Evolutionary conservation across 2,797 vertebrate species (phyloP), one percentile per base, ranked within the genome.

Genomic region (Acanthurus lineatus): DNA sequence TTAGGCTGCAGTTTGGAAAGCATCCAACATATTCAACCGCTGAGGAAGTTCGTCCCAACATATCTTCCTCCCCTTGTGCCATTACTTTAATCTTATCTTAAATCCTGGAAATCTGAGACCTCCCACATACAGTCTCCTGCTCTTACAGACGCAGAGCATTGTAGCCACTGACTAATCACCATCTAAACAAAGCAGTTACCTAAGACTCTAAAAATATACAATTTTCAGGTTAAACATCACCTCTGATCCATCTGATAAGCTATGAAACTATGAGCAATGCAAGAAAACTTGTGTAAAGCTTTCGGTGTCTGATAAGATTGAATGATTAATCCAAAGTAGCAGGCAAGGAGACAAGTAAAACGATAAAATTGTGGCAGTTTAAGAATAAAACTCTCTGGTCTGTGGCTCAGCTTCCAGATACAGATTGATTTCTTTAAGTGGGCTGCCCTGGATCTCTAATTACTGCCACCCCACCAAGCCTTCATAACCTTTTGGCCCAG

Each of bases 381-480:
- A 60, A 83, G 84, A 61, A 51, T 53, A 53, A 77, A 78, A 77
- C 35, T 62, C 52, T 76, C 45, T 40, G 17, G 32, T 82, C 64
- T 80, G 57, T 28, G 20, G 48, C 66, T 81, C 56, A 38, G 51
- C 53, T 73, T 76, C 49, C 66, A 82, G 77, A 86, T 79, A 66
- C 68, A 68, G 81, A 92, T 88, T 61, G 35, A 77, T 89, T 88
- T 78, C 78, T 86, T 84, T 73, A 73, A 86, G 83, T 19, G 45
- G 62, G 63, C 81, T 83, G 79, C 79, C 74, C 73, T 67, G 81
- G 77, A 82, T 89, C 85, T 92, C 81, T 91, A 84, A 91, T 92
- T 92, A 91, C 88, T 71, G 69, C 77, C 73, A 72, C 66, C 86
- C 42, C 53, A 79, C 45, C 48, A 69, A 85, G 87, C 75, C 87